Base-by-base conservation (phyloP, 2,797 vertebrate species). In the Helicolenus hilgendorfi region DNA sequence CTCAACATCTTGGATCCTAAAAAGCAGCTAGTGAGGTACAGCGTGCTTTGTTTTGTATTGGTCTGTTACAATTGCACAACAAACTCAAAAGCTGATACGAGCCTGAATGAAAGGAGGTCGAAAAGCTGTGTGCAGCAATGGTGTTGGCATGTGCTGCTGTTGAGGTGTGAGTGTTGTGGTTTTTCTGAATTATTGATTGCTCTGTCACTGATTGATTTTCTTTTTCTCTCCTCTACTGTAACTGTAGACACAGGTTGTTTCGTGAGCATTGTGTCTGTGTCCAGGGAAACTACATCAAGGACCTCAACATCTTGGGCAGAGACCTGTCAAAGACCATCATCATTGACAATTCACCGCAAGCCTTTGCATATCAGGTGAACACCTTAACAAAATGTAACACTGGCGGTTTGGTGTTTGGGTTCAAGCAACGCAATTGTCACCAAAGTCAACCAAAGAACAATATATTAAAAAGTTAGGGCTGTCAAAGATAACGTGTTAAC, bases 311-410 rank as follows among this genome's bases (percentile, higher is more conserved):
- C 92, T 98, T 99, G 20, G 99, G 99, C 88, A 98, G 99, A 97
- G 99, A 99, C 95, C 98, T 99, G 94, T 99, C 99, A 88, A 99
- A 99, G 98, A 99, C 99, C 65, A 99, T 99, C 95, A 99, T 99
- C 94, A 99, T 99, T 36, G 99, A 99, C 98, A 99, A 99, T 97
- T 99, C 99, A 97, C 99, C 99, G 13, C 99, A 99, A 98, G 99
- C 98, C 98, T 99, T 99, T 97, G 99, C 99, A 60, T 99, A 99
- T 94, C 99, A 99, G 98, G 99, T 99, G 88, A 94, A 96, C 26
- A 14, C 13, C n/a, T 7, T 4, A 22, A 74, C 13, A 62, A 20
- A 79, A 33, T 18, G 4, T 2, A 11, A 41, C 33, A 59, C 15
- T 33, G 5, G 15, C 9, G 14, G 10, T 13, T 60, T 73, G 58